Conservation (phyloP, 2,888 invertebrate species). For the Melikaiella ostensackeni region DNA sequence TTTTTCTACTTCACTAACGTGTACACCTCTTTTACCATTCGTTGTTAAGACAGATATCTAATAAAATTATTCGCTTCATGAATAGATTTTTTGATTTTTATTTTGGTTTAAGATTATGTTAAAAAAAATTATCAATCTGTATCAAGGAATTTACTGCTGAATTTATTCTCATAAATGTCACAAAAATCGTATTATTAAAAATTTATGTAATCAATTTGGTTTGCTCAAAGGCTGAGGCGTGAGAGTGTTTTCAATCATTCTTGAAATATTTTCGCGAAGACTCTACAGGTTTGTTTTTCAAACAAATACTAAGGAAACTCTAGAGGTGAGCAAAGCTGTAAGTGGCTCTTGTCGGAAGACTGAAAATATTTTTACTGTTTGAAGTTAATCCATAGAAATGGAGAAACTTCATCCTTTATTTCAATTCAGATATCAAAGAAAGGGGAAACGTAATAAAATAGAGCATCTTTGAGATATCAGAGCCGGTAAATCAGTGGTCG, state of each 20-base stretch:
- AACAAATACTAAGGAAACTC: conserved; percentile 21
- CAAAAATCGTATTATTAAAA: neutral
- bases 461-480: too few species aligned
- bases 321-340: neutral
- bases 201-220: neutral
- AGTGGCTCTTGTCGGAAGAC: neutral
- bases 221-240: neutral
- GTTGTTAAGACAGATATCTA: too few species aligned
- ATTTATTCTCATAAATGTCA: neutral
- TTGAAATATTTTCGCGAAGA: neutral
- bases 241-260: neutral
- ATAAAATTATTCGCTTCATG: too few species aligned
- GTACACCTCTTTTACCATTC: too few species aligned
- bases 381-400: neutral
- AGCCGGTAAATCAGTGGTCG: neutral
- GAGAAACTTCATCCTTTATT: neutral
- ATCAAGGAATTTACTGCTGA: neutral
- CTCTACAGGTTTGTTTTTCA: conserved; percentile 12
- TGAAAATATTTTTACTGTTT: neutral
- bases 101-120: too few species aligned
- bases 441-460: neutral
- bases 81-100: too few species aligned
- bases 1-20: too few species aligned
- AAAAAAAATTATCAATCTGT: too few species aligned
- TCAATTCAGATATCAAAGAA: neutral